These are phyloP conservation scores for Drosophila aff. DNA, from an alignment of 1,140 invertebrate species.

Conservation along the genomic window DNA sequence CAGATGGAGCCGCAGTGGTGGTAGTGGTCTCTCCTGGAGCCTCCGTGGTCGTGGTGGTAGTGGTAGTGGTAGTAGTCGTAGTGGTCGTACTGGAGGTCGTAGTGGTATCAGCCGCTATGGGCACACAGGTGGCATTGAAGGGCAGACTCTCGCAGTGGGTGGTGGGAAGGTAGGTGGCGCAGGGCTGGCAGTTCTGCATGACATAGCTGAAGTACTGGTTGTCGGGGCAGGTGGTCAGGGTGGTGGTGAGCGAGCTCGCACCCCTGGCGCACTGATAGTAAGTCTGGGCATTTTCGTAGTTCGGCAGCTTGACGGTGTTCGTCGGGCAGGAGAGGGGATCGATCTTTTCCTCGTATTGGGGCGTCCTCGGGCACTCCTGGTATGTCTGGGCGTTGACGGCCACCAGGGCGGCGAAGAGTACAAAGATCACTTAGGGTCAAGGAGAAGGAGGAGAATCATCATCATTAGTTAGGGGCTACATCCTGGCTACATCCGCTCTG, in stretches of 20 bases:
- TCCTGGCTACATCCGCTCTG: constrained; percentile 22
- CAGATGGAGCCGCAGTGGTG: not conserved
- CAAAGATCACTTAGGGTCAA: constrained; percentile 47
- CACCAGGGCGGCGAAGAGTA: constrained; percentile 52
- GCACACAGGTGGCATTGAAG: constrained; percentile 12
- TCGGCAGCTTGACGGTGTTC: constrained; percentile 38
- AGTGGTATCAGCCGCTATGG: constrained; percentile 2
- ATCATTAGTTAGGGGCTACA: constrained; percentile 5
- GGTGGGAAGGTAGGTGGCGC: constrained; percentile 44
- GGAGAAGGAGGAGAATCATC: not conserved
- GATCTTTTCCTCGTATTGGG: constrained; percentile 29
- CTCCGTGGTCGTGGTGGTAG: constrained; percentile 12
- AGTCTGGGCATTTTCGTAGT: constrained; percentile 44
- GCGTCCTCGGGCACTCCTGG: constrained; percentile 9
- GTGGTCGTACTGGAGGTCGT: not conserved
- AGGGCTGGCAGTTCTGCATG: constrained; percentile 34
- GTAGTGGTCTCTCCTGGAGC: constrained; percentile 1
- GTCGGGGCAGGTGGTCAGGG: not conserved
- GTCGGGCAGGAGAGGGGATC: constrained; percentile 25
- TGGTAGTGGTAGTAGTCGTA: constrained; percentile 7
- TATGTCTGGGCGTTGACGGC: constrained; percentile 37
- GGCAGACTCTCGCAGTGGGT: constrained; percentile 18
- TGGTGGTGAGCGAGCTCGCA: fast-evolving
- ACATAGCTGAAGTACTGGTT: constrained; percentile 45
- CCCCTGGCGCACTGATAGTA: constrained; percentile 36